phyloP scores from a whole-genome alignment of 2,888 invertebrate genomes.

The Lathronympha strigana region DNA sequence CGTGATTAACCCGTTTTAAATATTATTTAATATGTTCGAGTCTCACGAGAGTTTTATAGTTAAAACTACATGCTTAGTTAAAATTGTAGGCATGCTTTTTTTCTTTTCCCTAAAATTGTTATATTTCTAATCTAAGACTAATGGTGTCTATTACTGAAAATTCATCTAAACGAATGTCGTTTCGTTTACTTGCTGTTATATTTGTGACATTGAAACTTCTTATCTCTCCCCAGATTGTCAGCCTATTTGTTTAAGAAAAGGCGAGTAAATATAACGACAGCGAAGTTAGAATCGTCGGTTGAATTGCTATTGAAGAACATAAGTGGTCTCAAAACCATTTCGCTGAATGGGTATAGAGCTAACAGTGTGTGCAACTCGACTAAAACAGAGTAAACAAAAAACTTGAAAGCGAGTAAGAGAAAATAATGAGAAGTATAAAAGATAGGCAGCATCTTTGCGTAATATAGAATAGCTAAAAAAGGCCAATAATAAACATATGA shows the following conservation, averaged over 20 bases:
- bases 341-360: neutral
- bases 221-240: conserved; percentile 7
- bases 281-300: neutral
- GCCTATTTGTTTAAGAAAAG: conserved; percentile 14
- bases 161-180: neutral
- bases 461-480: no score
- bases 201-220: conserved; percentile 15
- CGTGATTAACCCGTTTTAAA: no score
- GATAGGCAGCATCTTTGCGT: no score
- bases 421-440: no score
- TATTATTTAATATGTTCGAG: no score
- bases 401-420: no score
- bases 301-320: neutral
- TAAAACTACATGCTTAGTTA: no score
- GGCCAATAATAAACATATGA: no score
- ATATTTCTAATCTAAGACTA: no score
- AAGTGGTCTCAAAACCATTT: neutral
- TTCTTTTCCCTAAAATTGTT: no score
- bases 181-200: neutral
- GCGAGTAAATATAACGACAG: conserved; percentile 12
- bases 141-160: neutral
- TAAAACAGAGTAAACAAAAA: neutral
- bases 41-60: no score
- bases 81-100: no score
- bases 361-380: neutral